Base-by-base conservation (phyloP, 2,888 invertebrate genomes). In the Chironomus tentans region DNA sequence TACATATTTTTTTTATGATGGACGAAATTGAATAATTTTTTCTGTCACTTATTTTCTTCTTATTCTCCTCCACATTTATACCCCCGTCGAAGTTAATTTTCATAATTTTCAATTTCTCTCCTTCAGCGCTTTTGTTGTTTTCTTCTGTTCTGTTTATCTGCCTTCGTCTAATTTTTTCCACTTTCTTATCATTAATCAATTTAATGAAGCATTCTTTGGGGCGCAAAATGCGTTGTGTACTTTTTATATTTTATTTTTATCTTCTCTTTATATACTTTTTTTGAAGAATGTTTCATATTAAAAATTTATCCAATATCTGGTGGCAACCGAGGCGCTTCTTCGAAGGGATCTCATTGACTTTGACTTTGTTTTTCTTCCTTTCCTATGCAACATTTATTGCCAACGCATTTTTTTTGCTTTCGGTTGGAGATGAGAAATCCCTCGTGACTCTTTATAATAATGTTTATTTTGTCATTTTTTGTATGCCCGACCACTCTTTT, bases 141-240 rank as follows among this genome's bases (percentile, higher is more conserved):
- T 62, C 12, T 12, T 38, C 18, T 28, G n/a, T 70, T 13, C 21
- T 72, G 46, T n/a, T 62, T 15, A 3, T 62, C n/a, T 46, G 48
- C 61, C 50, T 50, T 28, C 72, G 24, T 72, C 38, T 38, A 38
- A 38, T 62, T 61, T 61, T 22, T 46, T 61, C 38, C 72, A 62
- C 72, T 72, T 38, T 72, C 72, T 72, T 72, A 72, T 72, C 72
- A 72, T 72, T 72, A 72, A 72, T 72, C 72, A 72, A 72, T 72
- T 72, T 72, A 72, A 72, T 72, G 72, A 62, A 72, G 72, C 72
- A 62, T 72, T 62, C 56, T 56, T 56, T 56, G 56, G 18, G 56
- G 56, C 56, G 15, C 7, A 56, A 56, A 56, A 56, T 15, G 38
- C 38, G 38, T 38, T 38, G 38, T 38, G 38, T 38, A 38, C 38